Conservation (phyloP, 2,888 invertebrate genomes). For the Alentia gelatinosa region DNA sequence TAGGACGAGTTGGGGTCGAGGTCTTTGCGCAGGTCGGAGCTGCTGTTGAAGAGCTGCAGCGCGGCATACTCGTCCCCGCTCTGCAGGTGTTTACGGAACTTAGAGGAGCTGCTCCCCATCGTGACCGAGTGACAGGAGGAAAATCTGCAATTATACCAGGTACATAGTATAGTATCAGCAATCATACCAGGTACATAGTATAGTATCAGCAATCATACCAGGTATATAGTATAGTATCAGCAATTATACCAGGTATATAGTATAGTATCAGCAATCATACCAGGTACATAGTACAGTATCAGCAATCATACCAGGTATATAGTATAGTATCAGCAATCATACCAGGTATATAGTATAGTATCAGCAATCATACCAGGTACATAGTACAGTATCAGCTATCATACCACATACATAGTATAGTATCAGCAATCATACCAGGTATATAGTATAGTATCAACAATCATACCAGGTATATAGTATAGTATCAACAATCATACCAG, state of each 20-base stretch:
- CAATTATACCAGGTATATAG: background rate
- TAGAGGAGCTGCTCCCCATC: slow-evolving; percentile 87
- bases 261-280: background rate
- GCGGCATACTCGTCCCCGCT: slow-evolving; percentile 88
- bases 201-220: background rate
- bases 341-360: too few relatives aligned
- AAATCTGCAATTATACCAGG: background rate
- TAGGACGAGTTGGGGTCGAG: slow-evolving; percentile 86
- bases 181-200: background rate
- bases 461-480: background rate
- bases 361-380: too few relatives aligned
- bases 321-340: too few relatives aligned
- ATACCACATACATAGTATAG: background rate
- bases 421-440: background rate
- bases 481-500: background rate
- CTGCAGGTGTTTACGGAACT: slow-evolving; percentile 86
- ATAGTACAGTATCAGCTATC: too few relatives aligned
- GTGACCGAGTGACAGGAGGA: background rate
- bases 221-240: background rate
- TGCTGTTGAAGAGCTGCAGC: slow-evolving; percentile 85
- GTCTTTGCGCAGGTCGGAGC: slow-evolving; percentile 85
- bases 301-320: background rate
- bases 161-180: background rate
- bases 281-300: background rate
- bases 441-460: background rate